Conservation (phyloP, 2,113 vertebrate genomes). For the Pleuronectes platessa region DNA sequence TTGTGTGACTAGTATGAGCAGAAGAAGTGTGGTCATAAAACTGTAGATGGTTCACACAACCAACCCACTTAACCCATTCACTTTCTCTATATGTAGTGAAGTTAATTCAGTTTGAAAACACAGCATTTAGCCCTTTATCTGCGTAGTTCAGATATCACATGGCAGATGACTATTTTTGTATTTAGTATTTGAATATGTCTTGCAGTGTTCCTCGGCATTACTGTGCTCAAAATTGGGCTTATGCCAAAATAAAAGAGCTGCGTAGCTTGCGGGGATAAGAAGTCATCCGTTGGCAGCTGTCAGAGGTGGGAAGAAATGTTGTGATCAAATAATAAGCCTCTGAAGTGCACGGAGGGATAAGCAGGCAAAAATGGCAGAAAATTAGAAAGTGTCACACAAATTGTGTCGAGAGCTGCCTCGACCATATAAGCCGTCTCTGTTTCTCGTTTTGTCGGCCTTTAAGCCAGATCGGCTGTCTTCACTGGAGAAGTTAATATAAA, state of each 20-base stretch:
- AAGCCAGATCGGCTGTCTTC: neutral
- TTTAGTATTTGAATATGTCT: conserved; percentile 5
- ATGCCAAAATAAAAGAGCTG: conserved; percentile 28
- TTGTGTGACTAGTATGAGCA: neutral
- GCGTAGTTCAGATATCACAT: neutral
- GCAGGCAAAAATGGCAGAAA: neutral
- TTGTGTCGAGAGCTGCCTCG: neutral
- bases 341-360: neutral
- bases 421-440: conserved; percentile 5
- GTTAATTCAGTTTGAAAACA: neutral
- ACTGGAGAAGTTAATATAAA: neutral
- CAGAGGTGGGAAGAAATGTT: conserved; percentile 28
- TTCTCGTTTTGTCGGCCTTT: neutral
- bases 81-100: no score
- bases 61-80: neutral
- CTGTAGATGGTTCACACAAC: neutral
- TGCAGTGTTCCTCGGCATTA: conserved; percentile 2
- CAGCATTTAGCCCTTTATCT: neutral
- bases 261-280: conserved; percentile 29
- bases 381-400: conserved; percentile 17
- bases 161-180: neutral
- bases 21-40: neutral
- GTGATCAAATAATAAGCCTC: conserved; percentile 46
- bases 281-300: conserved; percentile 42
- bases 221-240: conserved; percentile 16